Base-by-base conservation (phyloP, 2,113 vertebrate genomes). In the Hassar affinis region DNA sequence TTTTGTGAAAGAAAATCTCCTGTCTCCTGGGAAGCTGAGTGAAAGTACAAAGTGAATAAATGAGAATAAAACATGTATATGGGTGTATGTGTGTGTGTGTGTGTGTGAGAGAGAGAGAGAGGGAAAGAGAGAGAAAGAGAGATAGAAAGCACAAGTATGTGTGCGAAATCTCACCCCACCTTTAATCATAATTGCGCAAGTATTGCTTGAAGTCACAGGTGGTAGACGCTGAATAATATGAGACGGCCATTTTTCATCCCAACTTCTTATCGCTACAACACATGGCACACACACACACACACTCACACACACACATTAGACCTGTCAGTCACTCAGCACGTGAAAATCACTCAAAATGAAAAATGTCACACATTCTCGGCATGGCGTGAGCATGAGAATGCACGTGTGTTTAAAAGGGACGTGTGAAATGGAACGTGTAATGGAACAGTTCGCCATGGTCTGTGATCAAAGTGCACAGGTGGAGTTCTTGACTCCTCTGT, bases 311-410 rank as follows among this genome's bases (percentile, higher is more conserved):
- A 76, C 74, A 49, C 61, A 79, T 42, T 25, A 64, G 72, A 61
- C 8, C 27, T 51, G 47, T 78, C 79, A 77, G 52, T 87, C 81
- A 75, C 79, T 71, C 81, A 80, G 69, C 84, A 78, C 72, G 10
- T 78, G 71, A n/a, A n/a, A n/a, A n/a, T n/a, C n/a, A n/a, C n/a
- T n/a, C 17, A 30, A 80, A 87, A 85, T 87, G 78, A 87, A 84
- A 84, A 81, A 78, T 66, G 38, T 42, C 38, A 6, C 72, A 45
- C 74, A 75, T 59, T 54, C 27, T 35, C 25, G 0, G 61, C 7
- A 54, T 76, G 74, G 47, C 30, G 6, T 33, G 18, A 20, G 30
- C 30, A 35, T 1, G 7, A 35, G n/a, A 61, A 4, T 20, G 6
- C 54, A 56, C 9, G 66, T 78, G 62, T 71, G 33, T 74, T 72